Conservation (phyloP, 1,140 invertebrate species). For the Ostrea denselamellosa region DNA sequence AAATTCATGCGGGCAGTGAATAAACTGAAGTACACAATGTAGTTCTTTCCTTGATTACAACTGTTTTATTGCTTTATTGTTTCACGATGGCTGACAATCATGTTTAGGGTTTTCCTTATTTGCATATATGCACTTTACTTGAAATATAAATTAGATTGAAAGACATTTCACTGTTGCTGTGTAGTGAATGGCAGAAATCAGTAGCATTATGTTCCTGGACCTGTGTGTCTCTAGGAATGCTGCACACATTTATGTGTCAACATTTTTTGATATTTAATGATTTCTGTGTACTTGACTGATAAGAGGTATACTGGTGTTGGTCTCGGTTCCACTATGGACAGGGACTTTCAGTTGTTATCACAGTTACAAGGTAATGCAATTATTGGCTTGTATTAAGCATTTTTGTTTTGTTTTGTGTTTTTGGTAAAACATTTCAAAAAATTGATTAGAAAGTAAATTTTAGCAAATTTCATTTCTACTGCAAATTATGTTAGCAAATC, state of each 20-base stretch:
- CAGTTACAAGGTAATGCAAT: constrained; percentile 3
- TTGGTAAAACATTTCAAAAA: background rate
- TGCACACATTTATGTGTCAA: constrained; percentile 1
- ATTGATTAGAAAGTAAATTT: too few species aligned
- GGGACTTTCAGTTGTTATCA: background rate
- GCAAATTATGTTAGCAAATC: too few species aligned
- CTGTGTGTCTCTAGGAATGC: background rate
- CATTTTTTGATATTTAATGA: constrained; percentile 26
- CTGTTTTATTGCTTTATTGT: constrained; percentile 20
- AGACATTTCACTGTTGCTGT: constrained; percentile 28
- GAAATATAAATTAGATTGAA: constrained; percentile 32
- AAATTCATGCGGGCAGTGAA: constrained; percentile 9
- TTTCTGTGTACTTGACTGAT: background rate
- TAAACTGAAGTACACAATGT: background rate
- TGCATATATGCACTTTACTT: constrained; percentile 36
- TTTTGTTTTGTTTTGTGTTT: background rate
- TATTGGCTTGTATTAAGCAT: too few species aligned
- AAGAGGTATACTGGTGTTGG: background rate
- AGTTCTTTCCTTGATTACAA: background rate
- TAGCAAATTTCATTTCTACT: too few species aligned
- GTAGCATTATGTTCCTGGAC: background rate
- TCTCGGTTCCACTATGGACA: background rate
- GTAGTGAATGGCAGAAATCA: constrained; percentile 21
- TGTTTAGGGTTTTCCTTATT: constrained; percentile 26
- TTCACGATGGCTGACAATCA: constrained; percentile 20